A percentile compares a stretch with the other conserved stretches of the same genome.
phyloP scores from a whole-genome alignment of 2,113 vertebrate species.

The Silurus meridionalis region DNA sequence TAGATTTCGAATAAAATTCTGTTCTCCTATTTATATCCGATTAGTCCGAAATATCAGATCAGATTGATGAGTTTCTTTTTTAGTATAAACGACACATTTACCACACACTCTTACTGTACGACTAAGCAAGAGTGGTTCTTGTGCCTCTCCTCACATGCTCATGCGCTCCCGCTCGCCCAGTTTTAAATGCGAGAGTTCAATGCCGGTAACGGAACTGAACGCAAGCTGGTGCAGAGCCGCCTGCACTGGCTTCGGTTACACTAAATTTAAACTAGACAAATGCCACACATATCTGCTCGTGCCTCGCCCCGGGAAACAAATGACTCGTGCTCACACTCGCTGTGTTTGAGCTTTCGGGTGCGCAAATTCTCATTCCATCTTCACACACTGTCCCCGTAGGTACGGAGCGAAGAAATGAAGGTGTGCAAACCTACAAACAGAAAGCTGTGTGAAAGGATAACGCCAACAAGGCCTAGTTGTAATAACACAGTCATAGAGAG shows the following conservation, averaged over 20 bases:
- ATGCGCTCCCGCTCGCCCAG: not conserved
- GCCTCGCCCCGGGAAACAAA: constrained; percentile 76
- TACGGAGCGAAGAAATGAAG: not conserved
- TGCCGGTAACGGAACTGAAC: constrained; percentile 62
- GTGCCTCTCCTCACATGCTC: not conserved
- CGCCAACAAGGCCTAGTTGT: not conserved
- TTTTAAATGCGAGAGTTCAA: constrained; percentile 59
- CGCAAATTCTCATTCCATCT: constrained; percentile 5
- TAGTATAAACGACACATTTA: no score
- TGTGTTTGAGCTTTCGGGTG: constrained; percentile 52
- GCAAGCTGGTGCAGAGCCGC: constrained; percentile 71
- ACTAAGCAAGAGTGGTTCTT: not conserved
- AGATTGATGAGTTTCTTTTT: not conserved
- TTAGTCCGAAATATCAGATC: not conserved
- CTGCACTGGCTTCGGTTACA: constrained; percentile 77
- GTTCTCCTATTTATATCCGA: not conserved
- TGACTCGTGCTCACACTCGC: constrained; percentile 67
- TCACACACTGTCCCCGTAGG: constrained; percentile 6
- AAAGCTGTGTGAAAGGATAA: not conserved
- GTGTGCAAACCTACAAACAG: not conserved
- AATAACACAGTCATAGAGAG: not conserved
- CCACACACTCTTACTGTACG: not conserved
- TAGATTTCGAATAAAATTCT: not conserved
- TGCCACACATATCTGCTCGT: constrained; percentile 78
- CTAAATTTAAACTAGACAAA: constrained; percentile 84